These are phyloP conservation scores for Hydrolagus colliei DNA, from an alignment of 2,797 vertebrate genomes.

Conservation along the genomic window DNA sequence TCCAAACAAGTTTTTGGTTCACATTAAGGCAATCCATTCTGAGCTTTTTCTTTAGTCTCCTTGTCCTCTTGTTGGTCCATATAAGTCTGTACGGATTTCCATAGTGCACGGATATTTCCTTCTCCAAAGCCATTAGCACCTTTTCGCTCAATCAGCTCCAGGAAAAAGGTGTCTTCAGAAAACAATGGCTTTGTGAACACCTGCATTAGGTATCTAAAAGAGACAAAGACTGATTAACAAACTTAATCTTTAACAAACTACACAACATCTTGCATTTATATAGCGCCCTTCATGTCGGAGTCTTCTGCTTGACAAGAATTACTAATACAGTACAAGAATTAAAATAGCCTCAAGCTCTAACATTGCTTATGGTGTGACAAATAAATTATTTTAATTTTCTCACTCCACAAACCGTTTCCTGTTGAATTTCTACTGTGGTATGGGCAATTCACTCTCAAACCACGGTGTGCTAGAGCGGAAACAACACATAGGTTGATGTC, in stretches of 20 bases:
- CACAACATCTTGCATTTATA: no score
- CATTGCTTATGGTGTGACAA: not conserved
- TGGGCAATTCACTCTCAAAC: no score
- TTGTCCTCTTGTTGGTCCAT: constrained; percentile 54
- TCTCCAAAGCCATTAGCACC: constrained; percentile 82
- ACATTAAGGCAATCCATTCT: not conserved
- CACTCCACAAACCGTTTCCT: not conserved
- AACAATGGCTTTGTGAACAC: constrained; percentile 88
- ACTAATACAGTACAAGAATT: not conserved
- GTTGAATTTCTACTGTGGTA: no score
- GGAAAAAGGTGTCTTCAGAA: constrained; percentile 79
- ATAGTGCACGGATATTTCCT: constrained; percentile 81
- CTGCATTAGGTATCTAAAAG: constrained; percentile 72
- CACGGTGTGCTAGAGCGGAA: no score
- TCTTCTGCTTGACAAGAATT: no score
- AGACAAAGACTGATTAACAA: not conserved
- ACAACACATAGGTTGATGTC: no score
- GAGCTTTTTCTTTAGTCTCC: not conserved
- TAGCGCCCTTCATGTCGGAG: no score
- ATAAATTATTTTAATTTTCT: not conserved
- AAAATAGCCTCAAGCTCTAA: not conserved
- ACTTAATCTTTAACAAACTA: no score
- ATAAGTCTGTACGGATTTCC: constrained; percentile 77
- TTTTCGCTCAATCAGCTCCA: constrained; percentile 84
- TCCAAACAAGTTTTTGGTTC: not conserved